Conservation (phyloP, 1,140 invertebrate species). For the Brevipalpus yothersi region DNA sequence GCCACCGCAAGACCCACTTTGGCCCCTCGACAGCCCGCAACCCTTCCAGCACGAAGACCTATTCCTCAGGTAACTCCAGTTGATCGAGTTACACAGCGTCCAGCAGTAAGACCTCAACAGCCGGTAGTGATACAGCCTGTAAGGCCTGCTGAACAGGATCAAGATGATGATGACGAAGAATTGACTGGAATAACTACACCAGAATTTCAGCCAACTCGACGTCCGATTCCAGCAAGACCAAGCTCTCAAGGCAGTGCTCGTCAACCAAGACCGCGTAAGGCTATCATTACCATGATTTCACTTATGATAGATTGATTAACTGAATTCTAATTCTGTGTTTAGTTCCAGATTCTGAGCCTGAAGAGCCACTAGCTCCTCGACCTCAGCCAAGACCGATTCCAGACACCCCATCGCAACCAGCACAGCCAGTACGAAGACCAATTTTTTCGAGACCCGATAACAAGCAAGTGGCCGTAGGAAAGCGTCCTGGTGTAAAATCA, state of each 20-base stretch:
- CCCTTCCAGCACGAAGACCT: not conserved
- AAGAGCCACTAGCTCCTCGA: not conserved
- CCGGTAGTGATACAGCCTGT: not conserved
- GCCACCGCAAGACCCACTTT: not conserved
- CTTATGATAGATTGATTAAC: too few species aligned
- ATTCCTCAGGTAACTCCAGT: not conserved
- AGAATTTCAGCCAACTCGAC: not conserved
- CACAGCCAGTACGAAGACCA: not conserved
- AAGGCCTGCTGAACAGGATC: not conserved
- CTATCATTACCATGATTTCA: too few species aligned
- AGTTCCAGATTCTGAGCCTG: not conserved
- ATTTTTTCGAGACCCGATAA: slow-evolving; percentile 1
- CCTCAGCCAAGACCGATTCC: not conserved
- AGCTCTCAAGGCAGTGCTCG: not conserved
- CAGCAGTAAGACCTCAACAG: not conserved
- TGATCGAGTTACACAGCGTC: not conserved
- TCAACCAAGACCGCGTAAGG: not conserved
- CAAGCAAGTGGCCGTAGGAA: not conserved
- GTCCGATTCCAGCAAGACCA: not conserved
- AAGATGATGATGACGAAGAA: not conserved
- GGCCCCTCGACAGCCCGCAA: not conserved
- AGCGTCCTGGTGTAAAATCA: not conserved
- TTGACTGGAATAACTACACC: not conserved
- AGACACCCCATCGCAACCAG: not conserved
- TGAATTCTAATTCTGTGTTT: too few species aligned